Conservation (phyloP, 2,797 vertebrate genomes). For the Sphenopsis melanotis region DNA sequence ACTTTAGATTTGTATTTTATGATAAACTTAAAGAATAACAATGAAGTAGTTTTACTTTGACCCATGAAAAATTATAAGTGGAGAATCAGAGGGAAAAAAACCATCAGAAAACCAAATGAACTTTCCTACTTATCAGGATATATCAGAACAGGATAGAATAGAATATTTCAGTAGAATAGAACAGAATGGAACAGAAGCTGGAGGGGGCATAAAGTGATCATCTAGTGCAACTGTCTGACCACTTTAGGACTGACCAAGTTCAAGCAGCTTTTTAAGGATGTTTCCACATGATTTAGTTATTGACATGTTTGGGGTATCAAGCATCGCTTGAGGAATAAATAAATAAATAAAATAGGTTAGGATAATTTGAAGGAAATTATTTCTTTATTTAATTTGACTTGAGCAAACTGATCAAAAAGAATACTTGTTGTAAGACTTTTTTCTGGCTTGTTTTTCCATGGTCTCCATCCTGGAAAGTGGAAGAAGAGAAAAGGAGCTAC, state of each 20-base stretch:
- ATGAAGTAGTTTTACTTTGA: background rate
- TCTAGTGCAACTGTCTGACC: no score
- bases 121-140: background rate
- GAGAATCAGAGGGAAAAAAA: background rate
- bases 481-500: background rate
- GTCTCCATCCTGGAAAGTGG: background rate
- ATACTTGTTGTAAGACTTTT: background rate
- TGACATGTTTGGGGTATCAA: background rate
- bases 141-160: background rate
- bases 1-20: background rate
- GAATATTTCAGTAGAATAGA: background rate
- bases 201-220: background rate
- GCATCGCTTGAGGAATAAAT: background rate
- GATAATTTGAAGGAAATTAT: conserved; percentile 1
- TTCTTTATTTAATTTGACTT: conserved; percentile 4
- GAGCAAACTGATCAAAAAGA: background rate
- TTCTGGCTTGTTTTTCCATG: background rate
- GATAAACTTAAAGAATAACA: background rate
- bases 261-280: background rate
- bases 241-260: background rate
- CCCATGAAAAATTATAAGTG: background rate
- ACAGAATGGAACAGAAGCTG: background rate
- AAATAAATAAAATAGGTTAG: background rate
- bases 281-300: background rate
- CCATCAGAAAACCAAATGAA: background rate